Base-by-base conservation (phyloP, 2,888 invertebrate genomes). In the Panzeria rudis region DNA sequence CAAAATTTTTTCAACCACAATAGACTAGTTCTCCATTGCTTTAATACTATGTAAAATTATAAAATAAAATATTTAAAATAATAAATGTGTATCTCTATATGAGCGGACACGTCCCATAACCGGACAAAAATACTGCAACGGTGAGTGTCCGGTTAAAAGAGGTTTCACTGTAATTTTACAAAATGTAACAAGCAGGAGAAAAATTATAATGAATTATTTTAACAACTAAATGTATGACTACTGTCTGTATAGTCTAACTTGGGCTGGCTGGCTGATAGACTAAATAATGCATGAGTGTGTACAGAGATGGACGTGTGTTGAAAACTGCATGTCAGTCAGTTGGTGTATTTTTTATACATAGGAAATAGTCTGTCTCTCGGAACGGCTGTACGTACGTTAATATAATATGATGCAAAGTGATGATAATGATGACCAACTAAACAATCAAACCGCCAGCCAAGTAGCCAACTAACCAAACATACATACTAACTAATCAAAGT, bases 341-440 rank as follows among this genome's bases (percentile, higher is more conserved):
- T 15, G 17, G 17, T 56, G 15, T 54, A 15, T 61, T 2, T 61
- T 32, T 56, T 41, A 41, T 15, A n/a, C n/a, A 2, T 23, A 52
- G 5, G 29, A 29, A 29, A 4, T 29, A 4, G 29, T 29, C 29
- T 29, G 5, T 29, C 29, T n/a, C 5, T 38, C 32, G 6, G 3
- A 15, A 54, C 4, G 41, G 11, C 54, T 38, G 17, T 29, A 6
- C 8, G 38, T 35, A 54, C 15, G 29, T 25, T 6, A 23, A 25
- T 59, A 25, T 23, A 52, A 54, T 72, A 17, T 61, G 75, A 69
- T 72, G 73, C 41, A 73, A 81, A 69, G 71, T 79, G 75, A 61
- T 68, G 64, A 81, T 73, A 69, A 77, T 81, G 77, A 73, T 54
- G 81, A 32, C 77, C 76, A 71, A 44, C 75, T 44, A 66, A 83